Evolutionary conservation across 2,797 vertebrate genomes (phyloP).

Genomic region (Spinus pinus): DNA sequence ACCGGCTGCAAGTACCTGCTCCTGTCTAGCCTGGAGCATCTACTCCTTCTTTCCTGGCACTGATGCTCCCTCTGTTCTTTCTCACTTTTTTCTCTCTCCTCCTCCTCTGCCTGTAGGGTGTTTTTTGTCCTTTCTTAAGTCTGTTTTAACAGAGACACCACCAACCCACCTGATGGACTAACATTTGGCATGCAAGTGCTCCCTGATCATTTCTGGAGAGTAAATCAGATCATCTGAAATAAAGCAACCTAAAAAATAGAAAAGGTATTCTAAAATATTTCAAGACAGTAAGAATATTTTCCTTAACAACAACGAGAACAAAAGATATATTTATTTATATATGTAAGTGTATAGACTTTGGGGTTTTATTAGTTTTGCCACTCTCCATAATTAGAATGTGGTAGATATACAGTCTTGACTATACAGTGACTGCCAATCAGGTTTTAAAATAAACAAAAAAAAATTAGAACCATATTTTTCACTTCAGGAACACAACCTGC

Average conservation of each 20-base stretch:
- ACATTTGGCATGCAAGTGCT: neutral
- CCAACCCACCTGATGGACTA: neutral
- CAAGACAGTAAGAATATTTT: neutral
- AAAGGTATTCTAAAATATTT: neutral
- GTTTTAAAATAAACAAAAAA: slow-evolving; percentile 7
- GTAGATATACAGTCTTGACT: neutral
- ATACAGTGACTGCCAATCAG: neutral
- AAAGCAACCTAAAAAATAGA: neutral
- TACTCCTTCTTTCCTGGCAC: neutral
- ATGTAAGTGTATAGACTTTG: neutral
- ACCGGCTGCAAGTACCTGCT: neutral
- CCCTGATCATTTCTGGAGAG: neutral
- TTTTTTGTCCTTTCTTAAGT: neutral
- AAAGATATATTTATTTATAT: neutral
- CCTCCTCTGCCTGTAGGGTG: neutral
- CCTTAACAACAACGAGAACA: neutral
- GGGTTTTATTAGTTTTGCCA: neutral
- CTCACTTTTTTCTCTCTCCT: neutral
- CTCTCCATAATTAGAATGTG: neutral
- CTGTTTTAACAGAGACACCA: neutral
- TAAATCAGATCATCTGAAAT: neutral
- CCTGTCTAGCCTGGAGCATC: neutral
- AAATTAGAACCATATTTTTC: neutral
- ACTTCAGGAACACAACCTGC: neutral
- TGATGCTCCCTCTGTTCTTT: neutral